Conservation (phyloP, 2,888 invertebrate species). For the Balanococcus diminutus region DNA sequence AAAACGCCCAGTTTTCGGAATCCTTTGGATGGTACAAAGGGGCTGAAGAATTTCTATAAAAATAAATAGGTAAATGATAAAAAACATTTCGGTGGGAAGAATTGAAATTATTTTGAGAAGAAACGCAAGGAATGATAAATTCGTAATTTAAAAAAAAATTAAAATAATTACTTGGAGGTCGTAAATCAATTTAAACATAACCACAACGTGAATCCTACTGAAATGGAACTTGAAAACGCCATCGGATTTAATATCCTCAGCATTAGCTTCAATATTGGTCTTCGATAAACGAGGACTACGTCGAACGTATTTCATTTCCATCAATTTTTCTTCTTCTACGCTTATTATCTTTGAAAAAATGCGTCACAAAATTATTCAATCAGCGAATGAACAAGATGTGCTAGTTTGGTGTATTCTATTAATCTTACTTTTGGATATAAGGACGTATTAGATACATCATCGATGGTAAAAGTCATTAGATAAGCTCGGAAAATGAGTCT, state of each 20-base stretch:
- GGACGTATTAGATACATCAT: slow-evolving; percentile 76
- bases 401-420: neutral
- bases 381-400: neutral
- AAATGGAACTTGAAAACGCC: slow-evolving; percentile 74
- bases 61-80: neutral
- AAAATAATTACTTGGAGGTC: slow-evolving; percentile 67
- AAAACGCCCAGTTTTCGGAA: neutral
- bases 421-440: slow-evolving; percentile 66
- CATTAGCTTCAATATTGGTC: slow-evolving; percentile 64
- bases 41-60: slow-evolving; percentile 46
- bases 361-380: neutral
- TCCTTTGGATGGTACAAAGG: slow-evolving; percentile 14
- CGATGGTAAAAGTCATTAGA: slow-evolving; percentile 71
- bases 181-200: slow-evolving; percentile 70
- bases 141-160: too few species aligned
- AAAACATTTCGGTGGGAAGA: too few species aligned
- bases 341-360: slow-evolving; percentile 68
- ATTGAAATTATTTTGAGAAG: too few species aligned
- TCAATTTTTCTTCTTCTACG: slow-evolving; percentile 79
- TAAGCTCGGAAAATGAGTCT: slow-evolving; percentile 75
- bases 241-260: slow-evolving; percentile 68
- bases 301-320: slow-evolving; percentile 78
- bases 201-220: slow-evolving; percentile 74
- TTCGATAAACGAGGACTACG: slow-evolving; percentile 68
- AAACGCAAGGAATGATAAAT: too few species aligned